phyloP scores from a whole-genome alignment of 2,113 vertebrate genomes.

The Prochilodus magdalenae region DNA sequence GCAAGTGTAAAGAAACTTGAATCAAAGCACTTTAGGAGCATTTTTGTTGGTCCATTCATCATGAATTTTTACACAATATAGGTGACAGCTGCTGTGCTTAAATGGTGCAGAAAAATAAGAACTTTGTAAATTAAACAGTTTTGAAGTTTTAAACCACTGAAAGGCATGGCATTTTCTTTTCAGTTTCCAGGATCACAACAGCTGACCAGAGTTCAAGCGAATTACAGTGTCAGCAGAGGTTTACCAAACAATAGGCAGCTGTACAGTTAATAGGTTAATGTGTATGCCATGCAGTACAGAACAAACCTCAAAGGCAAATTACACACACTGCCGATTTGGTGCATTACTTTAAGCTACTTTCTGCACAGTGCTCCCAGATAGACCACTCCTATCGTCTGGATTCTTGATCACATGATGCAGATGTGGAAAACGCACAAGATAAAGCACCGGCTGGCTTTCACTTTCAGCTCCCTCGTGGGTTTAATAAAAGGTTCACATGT shows the following conservation, averaged over 20 bases:
- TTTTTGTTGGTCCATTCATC: no score
- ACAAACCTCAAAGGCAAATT: no score
- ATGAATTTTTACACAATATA: no score
- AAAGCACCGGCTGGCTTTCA: background rate
- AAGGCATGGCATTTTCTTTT: no score
- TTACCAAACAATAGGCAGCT: background rate
- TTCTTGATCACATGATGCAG: background rate
- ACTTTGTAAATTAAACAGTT: no score
- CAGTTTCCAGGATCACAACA: background rate
- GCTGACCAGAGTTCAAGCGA: background rate
- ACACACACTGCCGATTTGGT: background rate
- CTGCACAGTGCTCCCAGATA: background rate
- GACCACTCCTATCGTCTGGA: background rate
- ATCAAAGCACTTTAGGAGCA: no score
- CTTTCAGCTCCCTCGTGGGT: constrained; percentile 36
- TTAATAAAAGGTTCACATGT: constrained; percentile 53
- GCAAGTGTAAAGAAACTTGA: no score
- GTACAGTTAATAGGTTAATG: background rate
- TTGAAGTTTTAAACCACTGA: no score
- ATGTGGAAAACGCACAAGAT: background rate
- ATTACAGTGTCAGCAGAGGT: background rate
- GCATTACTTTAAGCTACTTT: background rate
- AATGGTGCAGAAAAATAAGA: no score
- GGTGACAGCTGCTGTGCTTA: no score
- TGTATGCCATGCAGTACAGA: background rate